phyloP scores from a whole-genome alignment of 2,888 invertebrate genomes.

The Plebejus argus region DNA sequence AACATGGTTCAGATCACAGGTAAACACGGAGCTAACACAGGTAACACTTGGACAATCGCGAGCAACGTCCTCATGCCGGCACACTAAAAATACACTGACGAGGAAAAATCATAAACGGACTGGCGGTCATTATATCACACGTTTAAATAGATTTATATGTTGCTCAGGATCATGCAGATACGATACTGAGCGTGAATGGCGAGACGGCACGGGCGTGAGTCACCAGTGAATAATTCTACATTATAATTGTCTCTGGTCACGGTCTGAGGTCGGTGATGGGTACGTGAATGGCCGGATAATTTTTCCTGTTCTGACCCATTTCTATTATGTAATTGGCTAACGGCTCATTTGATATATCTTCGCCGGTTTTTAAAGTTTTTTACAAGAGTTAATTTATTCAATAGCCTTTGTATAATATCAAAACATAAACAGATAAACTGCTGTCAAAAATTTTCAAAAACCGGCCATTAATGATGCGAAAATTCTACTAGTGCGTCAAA shows the following conservation, averaged over 20 bases:
- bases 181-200: conserved; percentile 49
- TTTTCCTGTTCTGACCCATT: conserved; percentile 17
- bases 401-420: no score
- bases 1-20: conserved; percentile 58
- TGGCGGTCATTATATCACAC: conserved; percentile 75
- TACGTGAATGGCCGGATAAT: background rate
- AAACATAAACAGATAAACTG: no score
- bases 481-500: no score
- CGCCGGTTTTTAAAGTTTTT: background rate
- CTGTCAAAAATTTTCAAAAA: no score
- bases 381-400: background rate
- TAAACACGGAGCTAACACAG: conserved; percentile 48
- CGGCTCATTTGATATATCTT: background rate
- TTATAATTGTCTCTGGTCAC: conserved; percentile 49
- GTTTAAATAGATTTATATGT: conserved; percentile 69
- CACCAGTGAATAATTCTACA: conserved; percentile 68
- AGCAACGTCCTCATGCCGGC: conserved; percentile 69
- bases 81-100: conserved; percentile 76
- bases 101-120: conserved; percentile 76
- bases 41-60: conserved; percentile 75
- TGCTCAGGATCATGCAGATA: conserved; percentile 55
- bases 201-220: conserved; percentile 67
- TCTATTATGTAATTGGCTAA: background rate
- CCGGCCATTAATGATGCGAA: no score
- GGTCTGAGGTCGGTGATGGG: conserved; percentile 20